Evolutionary conservation across 2,888 invertebrate genomes (phyloP), one percentile per base, ranked within the genome.

Genomic region (Diaprepes abbreviatus): DNA sequence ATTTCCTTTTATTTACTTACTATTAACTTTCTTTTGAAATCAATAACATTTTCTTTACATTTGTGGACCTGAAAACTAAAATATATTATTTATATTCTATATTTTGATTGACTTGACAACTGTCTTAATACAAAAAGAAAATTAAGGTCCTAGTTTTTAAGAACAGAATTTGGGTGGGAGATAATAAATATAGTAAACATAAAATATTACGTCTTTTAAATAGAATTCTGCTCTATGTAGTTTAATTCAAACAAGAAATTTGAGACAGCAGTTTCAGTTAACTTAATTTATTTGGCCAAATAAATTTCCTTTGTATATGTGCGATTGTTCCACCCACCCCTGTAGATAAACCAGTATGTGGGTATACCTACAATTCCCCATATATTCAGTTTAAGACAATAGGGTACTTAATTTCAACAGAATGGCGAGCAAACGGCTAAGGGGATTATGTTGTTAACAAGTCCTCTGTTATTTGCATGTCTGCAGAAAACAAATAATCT

Each of bases 391-490:
- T 43, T 55, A 40, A 66, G 59, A 66, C 66, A 66, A 66, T 66
- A 31, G 60, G 66, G 60, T 54, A 66, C 66, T 66, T 66, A 66
- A 59, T 66, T 66, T 66, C 60, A 60, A 33, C 52, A 50, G 58
- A 50, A 66, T 59, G 50, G 66, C 66, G 50, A 60, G 36, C 66
- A 31, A 40, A 66, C 52, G 19, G 60, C 52, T 60, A 60, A 66
- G 50, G 66, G 60, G 66, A 66, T 66, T 66, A 66, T 66, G 66
- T 66, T 66, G 66, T 66, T 66, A 66, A 60, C 66, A 66, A 66
- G 66, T 60, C 52, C 66, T 21, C 50, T 14, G 60, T 45, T 66
- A 66, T 66, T 66, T 66, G 59, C 66, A 59, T 66, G 66, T 60
- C 66, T 33, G 40, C 38, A 52, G 24, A 50, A 36, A 40, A 17